These are phyloP conservation scores for Garrulus glandarius DNA, from an alignment of 2,797 vertebrate species.

Conservation along the genomic window DNA sequence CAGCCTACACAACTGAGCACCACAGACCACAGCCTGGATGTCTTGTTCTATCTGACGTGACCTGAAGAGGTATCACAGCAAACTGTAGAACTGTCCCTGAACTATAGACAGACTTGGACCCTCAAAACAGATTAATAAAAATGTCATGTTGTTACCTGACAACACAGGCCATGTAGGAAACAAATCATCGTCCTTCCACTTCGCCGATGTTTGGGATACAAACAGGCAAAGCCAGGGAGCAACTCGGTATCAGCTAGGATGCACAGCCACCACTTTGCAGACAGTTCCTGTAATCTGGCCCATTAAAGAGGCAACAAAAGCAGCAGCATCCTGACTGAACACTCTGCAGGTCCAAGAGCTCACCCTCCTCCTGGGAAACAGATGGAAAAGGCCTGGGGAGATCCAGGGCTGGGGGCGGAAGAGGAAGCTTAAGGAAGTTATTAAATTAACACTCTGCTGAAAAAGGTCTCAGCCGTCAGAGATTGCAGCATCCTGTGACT, in stretches of 20 bases:
- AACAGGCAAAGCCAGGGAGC: not conserved
- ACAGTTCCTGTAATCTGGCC: not conserved
- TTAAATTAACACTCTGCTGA: not conserved
- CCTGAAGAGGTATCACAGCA: not conserved
- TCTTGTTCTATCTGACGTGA: not conserved
- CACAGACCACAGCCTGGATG: not conserved
- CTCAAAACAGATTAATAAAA: not conserved
- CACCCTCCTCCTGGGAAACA: not conserved
- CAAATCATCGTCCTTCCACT: not conserved
- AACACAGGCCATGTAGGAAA: not conserved
- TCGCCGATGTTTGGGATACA: rapidly evolving
- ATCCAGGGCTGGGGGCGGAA: not conserved
- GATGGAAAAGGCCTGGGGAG: not conserved
- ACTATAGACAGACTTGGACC: not conserved
- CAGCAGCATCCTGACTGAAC: not conserved
- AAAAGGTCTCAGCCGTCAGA: not conserved
- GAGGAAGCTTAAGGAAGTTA: not conserved
- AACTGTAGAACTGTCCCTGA: not conserved
- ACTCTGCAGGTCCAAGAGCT: not conserved
- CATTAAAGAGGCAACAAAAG: not conserved
- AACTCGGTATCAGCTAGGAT: not conserved
- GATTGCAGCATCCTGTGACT: not conserved
- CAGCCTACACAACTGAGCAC: not conserved
- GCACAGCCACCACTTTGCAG: not conserved
- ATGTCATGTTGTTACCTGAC: rapidly evolving